phyloP scores from a whole-genome alignment of 2,888 invertebrate genomes.

The Lingula anatina region DNA sequence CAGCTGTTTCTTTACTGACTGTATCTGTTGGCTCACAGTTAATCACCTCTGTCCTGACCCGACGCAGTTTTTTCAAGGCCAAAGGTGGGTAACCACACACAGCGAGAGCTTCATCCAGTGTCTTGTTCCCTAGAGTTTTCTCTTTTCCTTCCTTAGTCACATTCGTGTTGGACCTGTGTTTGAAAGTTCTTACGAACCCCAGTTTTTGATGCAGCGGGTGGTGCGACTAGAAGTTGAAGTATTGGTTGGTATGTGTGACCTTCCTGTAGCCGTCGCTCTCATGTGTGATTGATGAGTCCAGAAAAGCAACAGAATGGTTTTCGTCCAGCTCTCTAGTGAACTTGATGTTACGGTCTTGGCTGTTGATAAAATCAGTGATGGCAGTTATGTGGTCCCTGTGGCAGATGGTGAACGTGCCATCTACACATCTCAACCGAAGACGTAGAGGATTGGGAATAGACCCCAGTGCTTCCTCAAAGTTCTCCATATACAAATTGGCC shows the following conservation, averaged over 20 bases:
- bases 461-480: not conserved
- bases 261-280: not conserved
- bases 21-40: too few relatives aligned
- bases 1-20: too few relatives aligned
- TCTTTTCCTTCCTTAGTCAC: too few relatives aligned
- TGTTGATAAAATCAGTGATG: not conserved
- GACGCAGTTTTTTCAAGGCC: too few relatives aligned
- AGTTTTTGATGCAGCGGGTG: not conserved
- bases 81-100: too few relatives aligned
- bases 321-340: not conserved
- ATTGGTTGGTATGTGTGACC: not conserved
- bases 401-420: not conserved
- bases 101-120: too few relatives aligned
- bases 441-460: not conserved
- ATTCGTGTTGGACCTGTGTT: not conserved
- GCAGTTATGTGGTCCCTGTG: not conserved
- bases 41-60: too few relatives aligned
- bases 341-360: not conserved
- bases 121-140: too few relatives aligned
- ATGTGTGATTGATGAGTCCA: not conserved
- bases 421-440: not conserved
- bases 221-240: not conserved
- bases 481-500: not conserved
- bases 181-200: not conserved
- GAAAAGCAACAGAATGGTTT: not conserved